Conservation (phyloP, 2,113 vertebrate species). For the Catharus fuscescens region DNA sequence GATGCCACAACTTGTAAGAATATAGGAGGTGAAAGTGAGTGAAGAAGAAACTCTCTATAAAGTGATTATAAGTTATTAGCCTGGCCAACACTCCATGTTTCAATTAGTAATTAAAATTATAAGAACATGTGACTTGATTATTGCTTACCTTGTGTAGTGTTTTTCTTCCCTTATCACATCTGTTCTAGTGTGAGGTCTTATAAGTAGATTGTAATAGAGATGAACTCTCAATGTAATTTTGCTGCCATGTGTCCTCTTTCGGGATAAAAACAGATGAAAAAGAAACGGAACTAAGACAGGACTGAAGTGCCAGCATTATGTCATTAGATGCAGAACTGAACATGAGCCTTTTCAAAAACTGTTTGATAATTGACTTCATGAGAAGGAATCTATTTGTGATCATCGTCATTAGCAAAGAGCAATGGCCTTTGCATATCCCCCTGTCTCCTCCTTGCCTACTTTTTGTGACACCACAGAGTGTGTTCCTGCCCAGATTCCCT, state of each 20-base stretch:
- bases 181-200: not conserved
- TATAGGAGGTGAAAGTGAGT: not conserved
- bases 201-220: not conserved
- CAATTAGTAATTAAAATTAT: not conserved
- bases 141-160: not conserved
- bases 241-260: not conserved
- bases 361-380: not conserved
- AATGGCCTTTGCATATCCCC: not conserved
- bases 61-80: not conserved
- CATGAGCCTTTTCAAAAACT: not conserved
- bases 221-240: not conserved
- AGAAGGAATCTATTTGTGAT: not conserved
- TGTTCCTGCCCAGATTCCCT: not conserved
- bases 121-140: not conserved
- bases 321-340: not conserved
- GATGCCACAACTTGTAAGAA: not conserved
- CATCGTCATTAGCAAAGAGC: not conserved
- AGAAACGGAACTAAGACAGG: not conserved
- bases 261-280: not conserved
- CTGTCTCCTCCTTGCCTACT: not conserved
- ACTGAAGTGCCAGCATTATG: not conserved
- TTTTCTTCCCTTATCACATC: not conserved
- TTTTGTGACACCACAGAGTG: accelerated
- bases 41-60: not conserved
- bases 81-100: not conserved